Conservation (phyloP, 2,797 vertebrate genomes). For the Paguma larvata region DNA sequence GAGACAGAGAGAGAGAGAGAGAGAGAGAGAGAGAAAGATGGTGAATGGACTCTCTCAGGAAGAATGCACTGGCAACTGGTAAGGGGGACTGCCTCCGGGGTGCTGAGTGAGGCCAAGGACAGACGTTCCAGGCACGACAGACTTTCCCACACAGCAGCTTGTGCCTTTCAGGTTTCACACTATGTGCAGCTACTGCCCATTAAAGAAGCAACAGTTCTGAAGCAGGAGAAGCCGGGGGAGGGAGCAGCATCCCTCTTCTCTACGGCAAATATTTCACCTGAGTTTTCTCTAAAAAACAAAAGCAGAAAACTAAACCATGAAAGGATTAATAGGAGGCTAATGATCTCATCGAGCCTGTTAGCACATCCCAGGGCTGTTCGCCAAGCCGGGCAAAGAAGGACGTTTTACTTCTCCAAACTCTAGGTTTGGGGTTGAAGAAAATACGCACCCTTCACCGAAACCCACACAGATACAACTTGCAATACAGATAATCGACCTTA, state of each 20-base stretch:
- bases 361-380: neutral
- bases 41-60: neutral
- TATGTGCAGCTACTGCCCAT: neutral
- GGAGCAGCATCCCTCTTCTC: slow-evolving; percentile 54
- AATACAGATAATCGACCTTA: neutral
- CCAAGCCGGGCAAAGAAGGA: neutral
- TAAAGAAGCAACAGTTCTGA: slow-evolving; percentile 47
- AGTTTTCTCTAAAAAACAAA: slow-evolving; percentile 62
- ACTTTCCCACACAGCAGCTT: neutral
- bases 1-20: neutral
- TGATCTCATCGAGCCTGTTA: neutral
- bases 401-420: neutral
- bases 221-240: slow-evolving; percentile 57
- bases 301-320: slow-evolving; percentile 55
- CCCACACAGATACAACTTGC: neutral
- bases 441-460: neutral
- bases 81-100: neutral
- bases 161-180: neutral
- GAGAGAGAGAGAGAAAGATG: neutral
- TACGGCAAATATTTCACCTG: slow-evolving; percentile 69
- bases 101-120: neutral
- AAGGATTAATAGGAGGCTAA: slow-evolving; percentile 53
- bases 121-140: neutral
- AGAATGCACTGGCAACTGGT: neutral
- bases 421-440: slow-evolving; percentile 1